phyloP scores from a whole-genome alignment of 2,797 vertebrate genomes.

The Anas flavirostris region DNA sequence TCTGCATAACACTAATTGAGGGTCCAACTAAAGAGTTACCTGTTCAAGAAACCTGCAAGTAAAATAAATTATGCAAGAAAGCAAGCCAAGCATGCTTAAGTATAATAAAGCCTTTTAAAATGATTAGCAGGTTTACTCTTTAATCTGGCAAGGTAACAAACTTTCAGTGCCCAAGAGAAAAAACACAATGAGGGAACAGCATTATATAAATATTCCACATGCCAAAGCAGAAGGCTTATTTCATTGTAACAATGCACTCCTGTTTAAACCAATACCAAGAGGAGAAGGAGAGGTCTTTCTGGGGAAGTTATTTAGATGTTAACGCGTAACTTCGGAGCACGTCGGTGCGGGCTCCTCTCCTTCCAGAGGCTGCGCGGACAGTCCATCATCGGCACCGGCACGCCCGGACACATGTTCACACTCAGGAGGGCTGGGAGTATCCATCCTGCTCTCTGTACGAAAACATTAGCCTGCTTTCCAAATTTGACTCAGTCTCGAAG shows the following conservation, averaged over 20 bases:
- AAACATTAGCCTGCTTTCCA: neutral
- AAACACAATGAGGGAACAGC: conserved; percentile 19
- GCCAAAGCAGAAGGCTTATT: conserved; percentile 43
- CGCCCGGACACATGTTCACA: neutral
- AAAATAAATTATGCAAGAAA: conserved; percentile 62
- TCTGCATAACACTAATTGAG: conserved; percentile 50
- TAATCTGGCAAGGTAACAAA: conserved; percentile 46
- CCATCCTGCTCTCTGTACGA: neutral
- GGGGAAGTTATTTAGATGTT: conserved; percentile 8
- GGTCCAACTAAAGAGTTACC: conserved; percentile 39
- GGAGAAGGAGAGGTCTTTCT: neutral
- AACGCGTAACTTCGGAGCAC: conserved; percentile 43
- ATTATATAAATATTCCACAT: conserved; percentile 43
- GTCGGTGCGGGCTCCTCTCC: neutral
- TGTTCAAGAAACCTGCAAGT: conserved; percentile 26
- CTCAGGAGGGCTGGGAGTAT: conserved; percentile 19
- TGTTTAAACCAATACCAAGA: conserved; percentile 16
- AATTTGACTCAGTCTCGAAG: neutral
- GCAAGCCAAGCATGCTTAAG: conserved; percentile 28
- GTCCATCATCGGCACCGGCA: neutral
- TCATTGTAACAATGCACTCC: neutral
- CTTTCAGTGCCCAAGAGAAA: conserved; percentile 27
- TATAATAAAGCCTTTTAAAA: conserved; percentile 48
- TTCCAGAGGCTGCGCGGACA: neutral
- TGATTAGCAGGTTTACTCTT: conserved; percentile 38